Percentiles rank a stretch among this genome's conserved stretches.
Conservation (phyloP, 2,888 invertebrate species). For the Apamea crenata region DNA sequence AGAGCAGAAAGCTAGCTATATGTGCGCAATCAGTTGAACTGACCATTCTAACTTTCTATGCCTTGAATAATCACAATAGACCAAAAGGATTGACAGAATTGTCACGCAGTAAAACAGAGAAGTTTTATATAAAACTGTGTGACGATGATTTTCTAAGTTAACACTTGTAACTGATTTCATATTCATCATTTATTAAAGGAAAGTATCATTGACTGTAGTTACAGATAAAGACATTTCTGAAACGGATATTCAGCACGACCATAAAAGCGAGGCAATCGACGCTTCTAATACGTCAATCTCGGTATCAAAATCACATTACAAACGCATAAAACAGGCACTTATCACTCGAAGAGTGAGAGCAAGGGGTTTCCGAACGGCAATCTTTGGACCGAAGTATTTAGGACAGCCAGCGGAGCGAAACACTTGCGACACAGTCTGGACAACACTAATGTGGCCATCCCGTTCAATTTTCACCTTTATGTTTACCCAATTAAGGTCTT, state of each 20-base stretch:
- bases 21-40: neutral
- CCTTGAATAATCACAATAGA: neutral
- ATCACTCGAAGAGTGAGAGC: constrained; percentile 62
- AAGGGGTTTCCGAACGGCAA: constrained; percentile 77
- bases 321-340: constrained; percentile 55
- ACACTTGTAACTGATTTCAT: neutral
- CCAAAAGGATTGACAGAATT: neutral
- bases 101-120: neutral
- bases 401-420: constrained; percentile 80
- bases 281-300: constrained; percentile 18
- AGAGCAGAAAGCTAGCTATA: neutral
- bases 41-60: neutral
- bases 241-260: neutral
- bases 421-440: constrained; percentile 76
- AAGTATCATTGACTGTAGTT: neutral
- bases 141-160: neutral
- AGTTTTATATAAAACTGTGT: neutral
- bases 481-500: constrained; percentile 59
- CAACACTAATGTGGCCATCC: constrained; percentile 52
- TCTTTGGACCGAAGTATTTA: constrained; percentile 81
- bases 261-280: neutral
- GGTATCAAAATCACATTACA: constrained; percentile 62
- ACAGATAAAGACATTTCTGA: neutral
- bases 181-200: neutral
- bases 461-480: constrained; percentile 72